Percentiles rank a stretch among this genome's conserved stretches.
phyloP scores from a whole-genome alignment of 2,113 vertebrate species.

The Atherinomorus stipes region DNA sequence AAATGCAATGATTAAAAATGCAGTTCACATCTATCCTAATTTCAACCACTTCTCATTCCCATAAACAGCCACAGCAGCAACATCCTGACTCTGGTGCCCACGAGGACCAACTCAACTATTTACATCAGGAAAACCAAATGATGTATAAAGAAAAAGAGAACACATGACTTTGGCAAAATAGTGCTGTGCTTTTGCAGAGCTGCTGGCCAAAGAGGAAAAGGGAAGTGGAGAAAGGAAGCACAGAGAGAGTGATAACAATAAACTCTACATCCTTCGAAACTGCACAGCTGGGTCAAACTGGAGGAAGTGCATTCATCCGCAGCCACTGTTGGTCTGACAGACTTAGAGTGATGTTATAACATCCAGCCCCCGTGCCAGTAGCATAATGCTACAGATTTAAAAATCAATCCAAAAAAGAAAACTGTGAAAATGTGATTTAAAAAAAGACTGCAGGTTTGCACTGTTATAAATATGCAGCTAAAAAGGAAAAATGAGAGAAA shows the following conservation, averaged over 20 bases:
- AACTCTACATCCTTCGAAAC: conserved; percentile 50
- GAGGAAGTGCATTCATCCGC: conserved; percentile 23
- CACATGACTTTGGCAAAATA: conserved; percentile 26
- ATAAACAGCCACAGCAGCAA: background rate
- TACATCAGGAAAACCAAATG: background rate
- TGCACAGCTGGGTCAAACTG: conserved; percentile 3
- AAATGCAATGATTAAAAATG: no score
- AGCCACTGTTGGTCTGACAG: conserved; percentile 31
- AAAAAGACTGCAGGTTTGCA: no score
- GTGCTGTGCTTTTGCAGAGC: conserved; percentile 2
- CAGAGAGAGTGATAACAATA: conserved; percentile 55
- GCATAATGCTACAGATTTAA: background rate
- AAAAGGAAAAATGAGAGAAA: no score
- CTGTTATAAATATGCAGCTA: no score
- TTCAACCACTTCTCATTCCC: no score
- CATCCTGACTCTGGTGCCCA: background rate
- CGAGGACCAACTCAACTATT: background rate
- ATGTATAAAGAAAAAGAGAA: conserved; percentile 31
- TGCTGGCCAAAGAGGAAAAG: conserved; percentile 60
- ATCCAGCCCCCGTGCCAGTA: background rate
- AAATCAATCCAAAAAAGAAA: no score
- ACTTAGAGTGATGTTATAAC: conserved; percentile 13
- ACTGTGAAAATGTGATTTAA: no score
- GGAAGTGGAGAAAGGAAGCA: conserved; percentile 68
- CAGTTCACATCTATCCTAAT: no score